phyloP scores from a whole-genome alignment of 2,888 invertebrate species.

The Andrena camellia region DNA sequence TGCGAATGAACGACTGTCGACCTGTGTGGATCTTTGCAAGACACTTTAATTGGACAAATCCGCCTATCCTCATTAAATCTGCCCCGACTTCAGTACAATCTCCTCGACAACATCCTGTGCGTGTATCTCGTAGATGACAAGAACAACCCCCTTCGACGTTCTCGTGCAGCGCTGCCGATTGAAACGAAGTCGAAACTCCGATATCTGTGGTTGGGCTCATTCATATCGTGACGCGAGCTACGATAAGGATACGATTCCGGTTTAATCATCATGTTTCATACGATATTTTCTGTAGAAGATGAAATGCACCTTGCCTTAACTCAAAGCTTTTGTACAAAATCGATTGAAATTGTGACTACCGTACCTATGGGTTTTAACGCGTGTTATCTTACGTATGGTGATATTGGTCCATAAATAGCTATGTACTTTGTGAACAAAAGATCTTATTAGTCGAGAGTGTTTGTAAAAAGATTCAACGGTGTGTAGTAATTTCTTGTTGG shows the following conservation, averaged over 20 bases:
- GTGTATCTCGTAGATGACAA: conserved; percentile 71
- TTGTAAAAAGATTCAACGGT: too few species aligned
- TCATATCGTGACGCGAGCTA: not conserved
- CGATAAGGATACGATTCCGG: conserved; percentile 28
- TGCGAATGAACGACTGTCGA: conserved; percentile 78
- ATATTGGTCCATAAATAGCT: too few species aligned
- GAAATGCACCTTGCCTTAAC: not conserved
- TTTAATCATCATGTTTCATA: conserved; percentile 32
- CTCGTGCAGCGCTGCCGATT: conserved; percentile 78
- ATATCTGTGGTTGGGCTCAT: conserved; percentile 21
- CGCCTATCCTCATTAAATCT: conserved; percentile 86
- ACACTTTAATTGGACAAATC: conserved; percentile 86
- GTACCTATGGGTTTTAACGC: too few species aligned
- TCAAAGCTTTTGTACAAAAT: not conserved
- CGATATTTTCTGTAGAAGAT: not conserved
- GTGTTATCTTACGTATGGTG: too few species aligned
- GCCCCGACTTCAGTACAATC: conserved; percentile 69
- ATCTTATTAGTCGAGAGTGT: too few species aligned
- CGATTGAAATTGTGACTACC: not conserved
- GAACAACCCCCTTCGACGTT: conserved; percentile 75
- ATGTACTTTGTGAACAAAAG: too few species aligned
- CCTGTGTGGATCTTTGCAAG: conserved; percentile 84
- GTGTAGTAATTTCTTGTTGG: too few species aligned
- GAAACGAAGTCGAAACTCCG: conserved; percentile 77
- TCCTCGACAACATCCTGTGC: conserved; percentile 53